These are phyloP conservation scores for Morpho deidamia DNA, from an alignment of 2,888 invertebrate genomes.

Conservation along the genomic window DNA sequence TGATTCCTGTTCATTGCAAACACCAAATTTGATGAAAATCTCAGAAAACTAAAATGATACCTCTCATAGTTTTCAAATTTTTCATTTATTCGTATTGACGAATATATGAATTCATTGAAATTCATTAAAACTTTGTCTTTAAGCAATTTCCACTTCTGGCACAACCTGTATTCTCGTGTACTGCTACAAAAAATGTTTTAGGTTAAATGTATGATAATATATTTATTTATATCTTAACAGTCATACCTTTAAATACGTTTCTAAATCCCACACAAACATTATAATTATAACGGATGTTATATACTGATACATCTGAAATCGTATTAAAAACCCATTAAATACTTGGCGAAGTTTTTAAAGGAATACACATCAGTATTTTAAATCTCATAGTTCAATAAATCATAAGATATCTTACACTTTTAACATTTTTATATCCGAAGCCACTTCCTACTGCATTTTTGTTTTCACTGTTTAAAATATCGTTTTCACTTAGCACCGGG, in stretches of 20 bases:
- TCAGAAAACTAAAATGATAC: conserved; percentile 19
- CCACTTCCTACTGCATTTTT: conserved; percentile 2
- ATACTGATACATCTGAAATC: too few species aligned
- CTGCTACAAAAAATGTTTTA: background rate
- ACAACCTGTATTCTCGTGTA: background rate
- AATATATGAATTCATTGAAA: too few species aligned
- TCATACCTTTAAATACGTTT: too few species aligned
- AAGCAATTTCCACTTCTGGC: background rate
- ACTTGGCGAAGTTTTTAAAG: too few species aligned
- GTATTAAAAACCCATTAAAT: too few species aligned
- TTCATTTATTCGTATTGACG: conserved; percentile 8
- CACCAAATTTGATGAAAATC: conserved; percentile 13
- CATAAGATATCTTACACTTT: conserved; percentile 1
- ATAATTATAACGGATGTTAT: too few species aligned
- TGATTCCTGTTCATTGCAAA: conserved; percentile 1
- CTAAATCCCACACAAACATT: too few species aligned
- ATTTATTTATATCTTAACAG: too few species aligned
- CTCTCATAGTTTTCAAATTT: conserved; percentile 10
- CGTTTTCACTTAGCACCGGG: conserved; percentile 3
- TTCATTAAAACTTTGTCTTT: background rate
- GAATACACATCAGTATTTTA: background rate
- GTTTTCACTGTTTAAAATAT: conserved; percentile 3
- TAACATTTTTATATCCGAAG: background rate
- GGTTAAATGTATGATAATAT: too few species aligned
- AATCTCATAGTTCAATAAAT: background rate